Evolutionary conservation across 2,797 vertebrate genomes (phyloP).

Genomic region (Enteromius thamalakanensis): DNA sequence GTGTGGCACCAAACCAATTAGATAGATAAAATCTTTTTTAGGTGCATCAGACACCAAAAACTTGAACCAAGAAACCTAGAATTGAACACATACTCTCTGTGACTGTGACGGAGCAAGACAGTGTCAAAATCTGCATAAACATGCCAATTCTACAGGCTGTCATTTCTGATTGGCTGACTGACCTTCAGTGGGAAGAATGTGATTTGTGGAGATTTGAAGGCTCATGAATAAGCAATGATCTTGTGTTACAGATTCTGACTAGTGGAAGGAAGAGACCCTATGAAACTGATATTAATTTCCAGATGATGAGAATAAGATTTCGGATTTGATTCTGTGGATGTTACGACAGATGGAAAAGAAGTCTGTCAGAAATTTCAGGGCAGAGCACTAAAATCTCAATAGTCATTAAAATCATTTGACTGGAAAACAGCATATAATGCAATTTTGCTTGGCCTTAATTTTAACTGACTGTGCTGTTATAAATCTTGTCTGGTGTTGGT

Average conservation of each 20-base stretch:
- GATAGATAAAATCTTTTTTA: not conserved
- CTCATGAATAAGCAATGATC: slow-evolving; percentile 60
- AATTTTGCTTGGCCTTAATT: not conserved
- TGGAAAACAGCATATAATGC: slow-evolving; percentile 17
- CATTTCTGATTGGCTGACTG: slow-evolving; percentile 50
- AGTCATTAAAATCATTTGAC: slow-evolving; percentile 36
- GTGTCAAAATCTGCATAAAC: slow-evolving; percentile 30
- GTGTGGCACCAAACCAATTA: not conserved
- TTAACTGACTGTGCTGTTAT: slow-evolving; percentile 3
- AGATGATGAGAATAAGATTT: slow-evolving; percentile 7
- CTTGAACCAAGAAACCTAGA: not conserved
- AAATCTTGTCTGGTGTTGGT: not conserved
- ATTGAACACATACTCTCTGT: not conserved
- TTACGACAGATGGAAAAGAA: slow-evolving; percentile 4
- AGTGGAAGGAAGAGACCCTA: slow-evolving; percentile 22
- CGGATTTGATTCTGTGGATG: slow-evolving; percentile 35
- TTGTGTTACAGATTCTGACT: slow-evolving; percentile 19
- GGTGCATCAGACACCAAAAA: not conserved
- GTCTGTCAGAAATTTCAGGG: slow-evolving; percentile 40
- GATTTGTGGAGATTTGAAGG: slow-evolving; percentile 42
- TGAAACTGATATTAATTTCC: slow-evolving; percentile 35
- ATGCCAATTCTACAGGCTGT: slow-evolving; percentile 36
- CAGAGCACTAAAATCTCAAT: slow-evolving; percentile 4
- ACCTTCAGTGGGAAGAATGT: slow-evolving; percentile 48
- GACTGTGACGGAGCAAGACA: not conserved